Conservation (phyloP, 2,888 invertebrate genomes). For the Protodeltote pygarga region DNA sequence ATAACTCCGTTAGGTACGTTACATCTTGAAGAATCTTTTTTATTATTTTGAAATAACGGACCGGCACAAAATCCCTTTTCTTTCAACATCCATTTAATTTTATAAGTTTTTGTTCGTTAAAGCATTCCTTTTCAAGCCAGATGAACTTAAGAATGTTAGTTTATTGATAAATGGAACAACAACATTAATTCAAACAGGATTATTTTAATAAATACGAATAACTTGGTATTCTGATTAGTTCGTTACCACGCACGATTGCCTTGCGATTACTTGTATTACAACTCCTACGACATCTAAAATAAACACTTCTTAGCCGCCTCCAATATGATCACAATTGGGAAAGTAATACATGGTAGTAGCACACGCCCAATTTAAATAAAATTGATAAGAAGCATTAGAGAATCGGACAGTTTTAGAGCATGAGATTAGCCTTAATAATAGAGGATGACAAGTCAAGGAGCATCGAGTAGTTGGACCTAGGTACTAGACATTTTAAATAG, state of each 20-base stretch:
- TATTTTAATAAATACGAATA: neutral
- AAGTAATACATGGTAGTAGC: slow-evolving; percentile 34
- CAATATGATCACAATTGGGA: slow-evolving; percentile 18
- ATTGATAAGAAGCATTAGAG: slow-evolving; percentile 25
- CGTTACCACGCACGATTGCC: neutral
- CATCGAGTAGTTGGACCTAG: neutral
- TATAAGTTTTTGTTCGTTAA: too few relatives aligned
- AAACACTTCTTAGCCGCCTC: slow-evolving; percentile 2
- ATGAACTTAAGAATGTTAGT: too few relatives aligned
- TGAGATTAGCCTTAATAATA: neutral
- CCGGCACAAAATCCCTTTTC: too few relatives aligned
- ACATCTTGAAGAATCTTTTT: too few relatives aligned
- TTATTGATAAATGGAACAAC: too few relatives aligned
- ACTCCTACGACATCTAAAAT: neutral
- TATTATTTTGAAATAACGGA: too few relatives aligned
- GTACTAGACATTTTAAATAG: too few relatives aligned
- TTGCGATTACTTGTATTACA: neutral
- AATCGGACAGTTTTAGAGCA: slow-evolving; percentile 13
- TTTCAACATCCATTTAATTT: too few relatives aligned
- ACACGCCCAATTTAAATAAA: slow-evolving; percentile 17
- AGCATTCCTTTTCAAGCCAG: too few relatives aligned
- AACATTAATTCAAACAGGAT: too few relatives aligned
- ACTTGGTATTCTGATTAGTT: neutral
- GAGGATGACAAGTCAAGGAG: neutral
- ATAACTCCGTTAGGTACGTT: too few relatives aligned